Evolutionary conservation across 1,140 invertebrate species (phyloP), one percentile per base, ranked within the genome.

Genomic region (Oryctes rhinoceros): DNA sequence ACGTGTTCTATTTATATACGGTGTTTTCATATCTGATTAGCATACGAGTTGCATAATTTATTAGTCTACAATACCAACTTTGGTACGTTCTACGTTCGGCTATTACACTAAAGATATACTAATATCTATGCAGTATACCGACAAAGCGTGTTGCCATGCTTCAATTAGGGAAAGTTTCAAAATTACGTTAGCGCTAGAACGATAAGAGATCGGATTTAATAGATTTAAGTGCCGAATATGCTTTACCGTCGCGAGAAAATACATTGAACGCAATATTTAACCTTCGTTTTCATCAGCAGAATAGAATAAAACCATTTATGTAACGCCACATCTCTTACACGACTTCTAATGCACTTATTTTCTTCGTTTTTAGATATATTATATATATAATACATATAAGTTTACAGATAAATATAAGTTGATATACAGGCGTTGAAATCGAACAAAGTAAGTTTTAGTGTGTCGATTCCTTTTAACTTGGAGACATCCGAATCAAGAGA

Each of bases 131-230:
- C 20, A 24, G 24, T 30, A 71, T 35, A 71, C 65, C 65, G 65
- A 71, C 65, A 71, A 71, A 71, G 65, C 24, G 35, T 10, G 20
- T 71, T 35, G 65, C 65, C 35, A 71, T 71, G 65, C 24, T 71
- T 71, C 65, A 71, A 71, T 71, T 71, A 71, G 65, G 65, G 65
- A 71, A 71, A 71, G 35, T 71, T 71, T 71, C 65, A 24, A 71
- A 71, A 71, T 37, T 6, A 30, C 65, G 65, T 71, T 71, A 71
- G 65, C 65, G 65, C 65, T 24, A 71, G 18, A 37, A 35, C 35
- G 24, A 71, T 71, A 71, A 71, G 37, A 71, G 6, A 71, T 71
- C 24, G 3, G 37, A 71, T 71, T 24, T 71, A 71, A 37, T 71
- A 71, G 7, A 71, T 71, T 71, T 71, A 35, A 71, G 65, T 71